Evolutionary conservation across 37 sponge, comb jelly and placozoan species (phyloP).

Genomic region (Chondrilla cf. caribensis): DNA sequence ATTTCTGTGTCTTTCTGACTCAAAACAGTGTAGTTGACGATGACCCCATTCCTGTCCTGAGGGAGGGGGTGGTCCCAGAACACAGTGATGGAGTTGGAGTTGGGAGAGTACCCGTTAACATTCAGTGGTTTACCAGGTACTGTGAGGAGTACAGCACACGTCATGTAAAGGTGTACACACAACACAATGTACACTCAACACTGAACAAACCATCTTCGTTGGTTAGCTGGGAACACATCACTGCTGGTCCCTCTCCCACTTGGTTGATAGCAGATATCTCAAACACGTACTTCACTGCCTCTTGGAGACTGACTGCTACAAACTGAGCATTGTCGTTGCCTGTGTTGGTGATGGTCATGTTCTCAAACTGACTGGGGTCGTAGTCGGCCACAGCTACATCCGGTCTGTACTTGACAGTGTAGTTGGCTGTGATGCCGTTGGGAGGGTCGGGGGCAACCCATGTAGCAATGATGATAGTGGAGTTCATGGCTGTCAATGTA

Average conservation of each 20-base stretch:
- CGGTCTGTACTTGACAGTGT: conserved; percentile 27
- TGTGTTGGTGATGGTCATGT: conserved; percentile 1
- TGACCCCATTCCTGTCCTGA: conserved; percentile 27
- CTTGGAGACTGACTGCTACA: not conserved
- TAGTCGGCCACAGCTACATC: not conserved
- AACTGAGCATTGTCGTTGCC: not conserved
- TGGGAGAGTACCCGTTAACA: not conserved
- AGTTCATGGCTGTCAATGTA: not conserved
- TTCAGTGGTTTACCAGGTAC: conserved; percentile 30
- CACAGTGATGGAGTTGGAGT: conserved; percentile 24
- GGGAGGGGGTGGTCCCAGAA: conserved; percentile 36
- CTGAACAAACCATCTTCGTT: not conserved
- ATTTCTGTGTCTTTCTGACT: not conserved
- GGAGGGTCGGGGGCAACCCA: conserved; percentile 26
- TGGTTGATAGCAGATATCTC: conserved; percentile 23
- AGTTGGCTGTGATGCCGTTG: conserved; percentile 34
- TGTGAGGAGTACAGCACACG: not conserved
- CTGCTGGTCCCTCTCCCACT: conserved; percentile 6
- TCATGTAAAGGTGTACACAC: not conserved
- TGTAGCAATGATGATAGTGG: conserved; percentile 11
- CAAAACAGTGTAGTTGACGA: conserved; percentile 21
- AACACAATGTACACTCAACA: not conserved
- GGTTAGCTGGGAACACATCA: not conserved
- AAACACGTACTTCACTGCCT: conserved; percentile 26
- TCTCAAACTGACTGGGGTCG: not conserved